Base-by-base conservation (phyloP, 1,140 invertebrate species). In the Amyelois transitella region DNA sequence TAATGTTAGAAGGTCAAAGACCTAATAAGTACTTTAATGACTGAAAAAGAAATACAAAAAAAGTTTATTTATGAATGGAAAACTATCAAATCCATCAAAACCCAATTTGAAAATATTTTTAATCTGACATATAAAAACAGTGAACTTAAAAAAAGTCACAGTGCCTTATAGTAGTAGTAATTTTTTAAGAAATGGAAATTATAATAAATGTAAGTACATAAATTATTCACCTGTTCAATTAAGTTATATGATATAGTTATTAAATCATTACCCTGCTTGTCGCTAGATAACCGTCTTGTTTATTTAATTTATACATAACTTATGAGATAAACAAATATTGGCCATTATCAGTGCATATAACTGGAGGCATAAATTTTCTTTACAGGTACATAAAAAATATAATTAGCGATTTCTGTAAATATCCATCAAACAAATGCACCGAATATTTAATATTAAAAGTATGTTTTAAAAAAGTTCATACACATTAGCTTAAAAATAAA, bases 391-490 rank as follows among this genome's bases (percentile, higher is more conserved):
- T n/a, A 32, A 10, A 12, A 32, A 32, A 4, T 10, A 32, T 10
- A 10, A 10, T 32, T 32, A 6, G 12, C 1, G n/a, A 38, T 38
- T 38, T 14, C 5, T 14, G n/a, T n/a, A n/a, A n/a, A n/a, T n/a
- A n/a, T n/a, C n/a, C n/a, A n/a, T n/a, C n/a, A n/a, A n/a, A n/a
- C n/a, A n/a, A n/a, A n/a, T n/a, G n/a, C n/a, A 14, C 32, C 32
- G 32, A 14, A 12, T 38, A 38, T 0, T 14, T 14, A 1, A 1
- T 14, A 38, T 14, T 14, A 3, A 1, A 38, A 2, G 0, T 10
- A 32, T 38, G n/a, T 38, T 38, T 38, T 14, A 38, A n/a, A 69
- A 67, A 69, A 60, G 58, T 72, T 68, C 55, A 45, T 45, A 19
- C 5, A 0, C 19, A 19, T 19, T 17, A 49, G 22, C 8, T 18